Evolutionary conservation across 2,888 invertebrate species (phyloP).

Genomic region (Ophraella communa): DNA sequence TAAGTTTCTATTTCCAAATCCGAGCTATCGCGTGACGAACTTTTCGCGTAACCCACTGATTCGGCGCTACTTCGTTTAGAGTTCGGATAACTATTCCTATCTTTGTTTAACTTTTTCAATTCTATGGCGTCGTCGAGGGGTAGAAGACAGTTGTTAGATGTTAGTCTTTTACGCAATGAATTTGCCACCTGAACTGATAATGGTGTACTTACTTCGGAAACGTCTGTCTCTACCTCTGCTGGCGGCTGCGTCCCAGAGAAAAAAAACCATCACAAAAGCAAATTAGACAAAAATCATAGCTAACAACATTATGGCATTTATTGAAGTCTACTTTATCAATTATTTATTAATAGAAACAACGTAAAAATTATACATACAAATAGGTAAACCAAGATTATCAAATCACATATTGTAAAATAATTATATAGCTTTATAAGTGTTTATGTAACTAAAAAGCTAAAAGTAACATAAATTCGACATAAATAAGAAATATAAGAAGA

Average conservation of each 20-base stretch:
- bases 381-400: too few relatives aligned
- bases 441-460: too few relatives aligned
- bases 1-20: constrained; percentile 52
- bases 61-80: constrained; percentile 51
- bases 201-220: constrained; percentile 60
- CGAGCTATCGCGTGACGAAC: constrained; percentile 54
- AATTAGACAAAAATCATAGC: constrained; percentile 34
- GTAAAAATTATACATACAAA: too few relatives aligned
- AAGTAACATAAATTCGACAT: too few relatives aligned
- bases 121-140: constrained; percentile 42
- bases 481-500: too few relatives aligned
- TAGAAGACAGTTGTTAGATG: constrained; percentile 30
- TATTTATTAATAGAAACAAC: too few relatives aligned
- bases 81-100: constrained; percentile 29
- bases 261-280: constrained; percentile 43
- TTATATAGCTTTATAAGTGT: too few relatives aligned
- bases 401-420: too few relatives aligned
- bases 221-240: constrained; percentile 55
- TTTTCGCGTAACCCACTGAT: constrained; percentile 47
- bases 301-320: background rate
- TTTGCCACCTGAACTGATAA: constrained; percentile 47
- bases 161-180: constrained; percentile 47
- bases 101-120: constrained; percentile 43
- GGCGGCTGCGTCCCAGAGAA: constrained; percentile 56
- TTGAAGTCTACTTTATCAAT: background rate